Percentiles rank a stretch among this genome's conserved stretches.
phyloP scores from a whole-genome alignment of 1,140 invertebrate species.

The Dreissena rostriformis region DNA sequence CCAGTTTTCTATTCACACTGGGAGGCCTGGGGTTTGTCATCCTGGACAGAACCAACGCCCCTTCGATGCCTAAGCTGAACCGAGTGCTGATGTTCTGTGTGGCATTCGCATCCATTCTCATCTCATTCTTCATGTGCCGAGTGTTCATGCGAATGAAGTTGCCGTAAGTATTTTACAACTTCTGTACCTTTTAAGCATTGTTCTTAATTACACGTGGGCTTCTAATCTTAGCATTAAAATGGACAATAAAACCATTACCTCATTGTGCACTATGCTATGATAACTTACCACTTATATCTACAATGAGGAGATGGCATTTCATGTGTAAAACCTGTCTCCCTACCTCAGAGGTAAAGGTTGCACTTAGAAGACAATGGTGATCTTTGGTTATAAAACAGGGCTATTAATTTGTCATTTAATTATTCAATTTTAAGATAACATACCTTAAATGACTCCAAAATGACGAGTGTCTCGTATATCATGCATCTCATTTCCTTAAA shows the following conservation, averaged over 20 bases:
- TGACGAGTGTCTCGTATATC: not conserved
- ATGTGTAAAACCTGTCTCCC: not conserved
- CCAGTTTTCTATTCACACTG: constrained; percentile 97
- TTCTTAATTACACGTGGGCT: too few species aligned
- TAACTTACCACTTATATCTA: not conserved
- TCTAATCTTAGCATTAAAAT: too few species aligned
- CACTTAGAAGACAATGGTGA: not conserved
- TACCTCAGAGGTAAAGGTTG: not conserved
- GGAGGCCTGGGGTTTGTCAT: constrained; percentile 98
- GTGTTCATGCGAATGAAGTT: constrained; percentile 99
- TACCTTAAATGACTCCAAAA: not conserved
- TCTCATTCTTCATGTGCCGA: constrained; percentile 98
- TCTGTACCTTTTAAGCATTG: too few species aligned
- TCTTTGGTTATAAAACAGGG: not conserved
- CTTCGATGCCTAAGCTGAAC: constrained; percentile 95
- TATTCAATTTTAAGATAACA: not conserved
- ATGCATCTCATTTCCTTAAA: not conserved
- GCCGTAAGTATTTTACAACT: constrained; percentile 83
- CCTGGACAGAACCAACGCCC: constrained; percentile 95
- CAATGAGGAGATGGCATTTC: not conserved
- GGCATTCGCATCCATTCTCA: constrained; percentile 95
- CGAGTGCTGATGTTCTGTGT: constrained; percentile 94
- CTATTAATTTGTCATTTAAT: not conserved
- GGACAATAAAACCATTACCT: not conserved
- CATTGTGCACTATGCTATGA: not conserved